Conservation (phyloP, 2,797 vertebrate genomes). For the Xenops minutus region DNA sequence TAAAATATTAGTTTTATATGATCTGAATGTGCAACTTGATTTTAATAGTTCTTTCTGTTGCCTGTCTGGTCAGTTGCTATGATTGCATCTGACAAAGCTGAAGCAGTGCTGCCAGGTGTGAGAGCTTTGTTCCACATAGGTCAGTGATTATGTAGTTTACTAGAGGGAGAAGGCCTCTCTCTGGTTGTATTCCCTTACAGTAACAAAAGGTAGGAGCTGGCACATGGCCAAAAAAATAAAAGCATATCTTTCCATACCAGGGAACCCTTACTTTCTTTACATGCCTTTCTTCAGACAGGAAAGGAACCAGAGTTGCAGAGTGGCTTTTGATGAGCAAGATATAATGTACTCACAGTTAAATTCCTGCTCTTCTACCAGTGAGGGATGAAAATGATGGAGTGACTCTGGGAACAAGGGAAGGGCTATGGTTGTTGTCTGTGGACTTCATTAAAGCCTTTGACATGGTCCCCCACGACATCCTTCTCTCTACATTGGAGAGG, state of each 20-base stretch:
- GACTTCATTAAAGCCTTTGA: background rate
- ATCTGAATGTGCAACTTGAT: background rate
- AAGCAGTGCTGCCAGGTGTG: background rate
- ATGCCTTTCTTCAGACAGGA: background rate
- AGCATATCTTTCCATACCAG: background rate
- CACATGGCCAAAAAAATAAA: background rate
- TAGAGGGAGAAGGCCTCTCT: background rate
- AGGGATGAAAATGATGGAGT: background rate
- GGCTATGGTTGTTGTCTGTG: background rate
- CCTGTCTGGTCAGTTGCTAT: background rate
- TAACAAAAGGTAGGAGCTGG: background rate
- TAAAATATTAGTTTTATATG: background rate
- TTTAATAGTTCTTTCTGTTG: background rate
- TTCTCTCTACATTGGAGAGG: background rate
- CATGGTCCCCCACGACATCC: fast-evolving
- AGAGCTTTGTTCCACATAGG: background rate
- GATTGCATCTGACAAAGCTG: background rate
- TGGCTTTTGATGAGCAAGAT: background rate
- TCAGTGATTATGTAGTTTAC: background rate
- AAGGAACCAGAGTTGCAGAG: background rate
- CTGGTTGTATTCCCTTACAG: background rate
- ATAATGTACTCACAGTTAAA: background rate
- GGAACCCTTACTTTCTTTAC: background rate
- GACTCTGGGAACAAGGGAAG: background rate
- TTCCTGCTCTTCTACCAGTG: background rate